These are phyloP conservation scores for Corythaeola cristata DNA, from an alignment of 2,113 vertebrate species.

Conservation along the genomic window DNA sequence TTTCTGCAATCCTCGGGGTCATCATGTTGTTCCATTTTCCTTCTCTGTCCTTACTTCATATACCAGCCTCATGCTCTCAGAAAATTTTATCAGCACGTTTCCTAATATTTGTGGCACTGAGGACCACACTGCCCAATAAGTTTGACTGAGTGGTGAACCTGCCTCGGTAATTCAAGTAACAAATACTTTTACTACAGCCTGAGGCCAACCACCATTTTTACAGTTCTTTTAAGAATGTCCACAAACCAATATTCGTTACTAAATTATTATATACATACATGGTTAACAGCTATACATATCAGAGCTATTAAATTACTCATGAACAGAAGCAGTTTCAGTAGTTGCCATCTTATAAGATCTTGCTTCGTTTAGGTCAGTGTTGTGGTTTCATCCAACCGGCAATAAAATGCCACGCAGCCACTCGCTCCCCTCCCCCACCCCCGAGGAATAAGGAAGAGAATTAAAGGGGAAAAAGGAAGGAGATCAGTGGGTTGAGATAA, in stretches of 20 bases:
- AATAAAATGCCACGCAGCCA: too few relatives aligned
- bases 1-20: neutral
- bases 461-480: too few relatives aligned
- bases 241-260: neutral
- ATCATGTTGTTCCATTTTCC: neutral
- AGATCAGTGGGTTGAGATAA: too few relatives aligned
- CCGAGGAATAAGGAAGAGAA: too few relatives aligned
- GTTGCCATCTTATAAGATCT: neutral
- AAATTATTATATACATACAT: neutral
- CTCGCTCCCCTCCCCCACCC: too few relatives aligned
- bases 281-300: fast-evolving
- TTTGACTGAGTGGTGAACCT: neutral
- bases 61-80: neutral
- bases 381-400: too few relatives aligned
- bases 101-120: neutral
- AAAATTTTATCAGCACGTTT: neutral
- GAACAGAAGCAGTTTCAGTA: neutral
- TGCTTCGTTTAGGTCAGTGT: too few relatives aligned
- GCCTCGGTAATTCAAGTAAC: neutral
- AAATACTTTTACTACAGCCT: neutral
- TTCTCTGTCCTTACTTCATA: neutral
- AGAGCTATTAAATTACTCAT: neutral
- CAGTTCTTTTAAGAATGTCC: neutral
- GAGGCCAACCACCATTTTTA: neutral
- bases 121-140: too few relatives aligned